phyloP scores from a whole-genome alignment of 2,888 invertebrate genomes.

The Celastrina argiolus region DNA sequence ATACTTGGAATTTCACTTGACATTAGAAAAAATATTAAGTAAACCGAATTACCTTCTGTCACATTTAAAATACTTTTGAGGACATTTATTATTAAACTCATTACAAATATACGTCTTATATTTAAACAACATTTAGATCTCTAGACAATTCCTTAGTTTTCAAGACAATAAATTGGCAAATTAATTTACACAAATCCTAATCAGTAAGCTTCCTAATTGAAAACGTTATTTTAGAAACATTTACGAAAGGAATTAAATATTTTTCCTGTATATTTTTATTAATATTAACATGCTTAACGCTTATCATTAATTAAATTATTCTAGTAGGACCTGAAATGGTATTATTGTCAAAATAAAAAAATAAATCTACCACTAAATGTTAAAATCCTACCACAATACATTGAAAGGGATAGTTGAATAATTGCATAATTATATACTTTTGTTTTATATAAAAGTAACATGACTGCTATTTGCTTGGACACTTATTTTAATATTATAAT shows the following conservation, averaged over 20 bases:
- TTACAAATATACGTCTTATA: not conserved
- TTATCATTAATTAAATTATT: conserved; percentile 23
- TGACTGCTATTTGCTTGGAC: too few relatives aligned
- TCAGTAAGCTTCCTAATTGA: conserved; percentile 13
- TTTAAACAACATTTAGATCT: conserved; percentile 9
- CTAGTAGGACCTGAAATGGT: conserved; percentile 23
- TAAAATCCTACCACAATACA: not conserved
- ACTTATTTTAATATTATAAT: not conserved
- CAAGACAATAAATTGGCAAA: conserved; percentile 11
- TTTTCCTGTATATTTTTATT: conserved; percentile 19
- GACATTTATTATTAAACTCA: not conserved
- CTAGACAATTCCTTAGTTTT: conserved; percentile 18
- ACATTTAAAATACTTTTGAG: not conserved
- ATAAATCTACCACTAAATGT: not conserved
- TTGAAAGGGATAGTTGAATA: not conserved
- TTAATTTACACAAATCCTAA: not conserved
- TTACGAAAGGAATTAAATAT: conserved; percentile 5
- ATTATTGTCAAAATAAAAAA: conserved; percentile 21
- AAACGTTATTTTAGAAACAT: conserved; percentile 10
- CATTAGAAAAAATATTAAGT: too few relatives aligned
- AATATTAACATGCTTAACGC: conserved; percentile 14
- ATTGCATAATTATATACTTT: not conserved
- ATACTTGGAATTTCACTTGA: too few relatives aligned
- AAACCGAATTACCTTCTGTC: too few relatives aligned
- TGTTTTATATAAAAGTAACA: not conserved